phyloP scores from a whole-genome alignment of 2,113 vertebrate species.

The Cyprinodon variegatus region DNA sequence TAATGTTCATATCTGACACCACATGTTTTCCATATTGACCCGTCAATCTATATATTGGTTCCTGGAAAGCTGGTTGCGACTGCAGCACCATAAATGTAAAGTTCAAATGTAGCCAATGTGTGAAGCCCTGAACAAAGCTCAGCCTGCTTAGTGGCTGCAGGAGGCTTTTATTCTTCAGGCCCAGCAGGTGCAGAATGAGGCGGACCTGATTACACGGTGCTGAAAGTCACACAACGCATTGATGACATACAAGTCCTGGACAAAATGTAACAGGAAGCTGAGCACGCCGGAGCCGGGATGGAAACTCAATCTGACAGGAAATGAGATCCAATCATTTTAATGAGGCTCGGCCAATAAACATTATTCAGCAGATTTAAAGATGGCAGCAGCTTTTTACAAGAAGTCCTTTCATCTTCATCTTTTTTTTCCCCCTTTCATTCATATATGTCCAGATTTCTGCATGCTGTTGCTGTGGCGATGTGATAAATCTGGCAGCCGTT shows the following conservation, averaged over 20 bases:
- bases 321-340: neutral
- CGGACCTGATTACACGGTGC: neutral
- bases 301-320: neutral
- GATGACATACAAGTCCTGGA: slow-evolving; percentile 17
- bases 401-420: neutral
- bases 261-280: slow-evolving; percentile 1
- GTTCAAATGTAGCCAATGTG: neutral
- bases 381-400: neutral
- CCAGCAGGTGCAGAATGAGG: slow-evolving; percentile 30
- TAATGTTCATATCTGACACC: too few relatives aligned
- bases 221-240: slow-evolving; percentile 26
- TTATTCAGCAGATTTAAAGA: neutral
- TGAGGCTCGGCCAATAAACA: neutral
- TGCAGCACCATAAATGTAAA: neutral
- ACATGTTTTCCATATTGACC: neutral
- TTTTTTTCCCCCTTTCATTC: too few relatives aligned
- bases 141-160: neutral
- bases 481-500: neutral
- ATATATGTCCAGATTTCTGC: neutral
- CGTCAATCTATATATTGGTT: neutral
- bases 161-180: neutral
- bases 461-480: neutral
- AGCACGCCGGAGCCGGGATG: neutral
- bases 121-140: neutral
- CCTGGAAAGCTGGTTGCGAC: neutral